Conservation (phyloP, 2,113 vertebrate genomes). For the Oryzias javanicus region DNA sequence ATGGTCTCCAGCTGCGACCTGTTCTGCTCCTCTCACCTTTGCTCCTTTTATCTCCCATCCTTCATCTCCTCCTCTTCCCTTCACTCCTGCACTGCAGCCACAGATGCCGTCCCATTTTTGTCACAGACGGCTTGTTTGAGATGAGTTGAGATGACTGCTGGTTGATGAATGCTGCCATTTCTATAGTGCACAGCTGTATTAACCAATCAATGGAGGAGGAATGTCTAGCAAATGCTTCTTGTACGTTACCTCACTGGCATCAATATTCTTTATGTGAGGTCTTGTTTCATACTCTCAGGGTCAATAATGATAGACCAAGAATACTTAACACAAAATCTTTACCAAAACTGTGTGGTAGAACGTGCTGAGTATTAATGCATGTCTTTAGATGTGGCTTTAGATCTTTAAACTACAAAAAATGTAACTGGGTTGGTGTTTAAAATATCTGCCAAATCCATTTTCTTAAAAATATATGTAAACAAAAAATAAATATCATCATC, state of each 20-base stretch:
- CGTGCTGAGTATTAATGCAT: conserved; percentile 22
- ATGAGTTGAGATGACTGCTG: conserved; percentile 58
- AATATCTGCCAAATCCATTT: too few species aligned
- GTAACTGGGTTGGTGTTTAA: too few species aligned
- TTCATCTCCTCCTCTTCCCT: conserved; percentile 14
- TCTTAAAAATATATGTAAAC: too few species aligned
- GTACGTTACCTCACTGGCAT: conserved; percentile 40
- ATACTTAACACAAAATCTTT: conserved; percentile 43
- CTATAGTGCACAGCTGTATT: conserved; percentile 62
- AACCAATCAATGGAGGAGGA: conserved; percentile 70
- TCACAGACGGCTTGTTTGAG: conserved; percentile 50
- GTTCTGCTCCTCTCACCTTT: conserved; percentile 1
- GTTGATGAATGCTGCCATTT: conserved; percentile 66
- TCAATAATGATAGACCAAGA: conserved; percentile 68
- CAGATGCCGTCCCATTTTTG: conserved; percentile 66
- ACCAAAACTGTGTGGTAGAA: conserved; percentile 30
- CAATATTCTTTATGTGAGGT: conserved; percentile 68
- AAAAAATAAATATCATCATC: too few species aligned
- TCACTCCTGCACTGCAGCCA: conserved; percentile 37
- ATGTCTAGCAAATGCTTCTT: conserved; percentile 58
- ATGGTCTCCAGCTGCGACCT: conserved; percentile 20
- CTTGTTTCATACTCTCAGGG: conserved; percentile 60
- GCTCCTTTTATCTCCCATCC: conserved; percentile 1
- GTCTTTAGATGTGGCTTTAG: conserved; percentile 21
- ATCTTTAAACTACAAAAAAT: too few species aligned